Evolutionary conservation across 2,888 invertebrate genomes (phyloP).

Genomic region (Deilephila porcellus): DNA sequence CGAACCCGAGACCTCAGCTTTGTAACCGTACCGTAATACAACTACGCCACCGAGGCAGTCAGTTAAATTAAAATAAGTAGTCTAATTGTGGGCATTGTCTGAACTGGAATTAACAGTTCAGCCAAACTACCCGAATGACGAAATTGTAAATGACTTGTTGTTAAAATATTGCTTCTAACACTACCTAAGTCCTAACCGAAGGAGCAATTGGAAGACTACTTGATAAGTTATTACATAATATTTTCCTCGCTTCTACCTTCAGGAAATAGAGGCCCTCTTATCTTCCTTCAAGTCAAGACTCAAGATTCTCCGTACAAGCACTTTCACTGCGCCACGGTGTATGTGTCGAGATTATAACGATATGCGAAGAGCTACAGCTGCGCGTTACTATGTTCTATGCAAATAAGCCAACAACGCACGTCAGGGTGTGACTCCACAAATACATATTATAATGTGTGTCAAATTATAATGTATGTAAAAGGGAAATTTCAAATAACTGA

Average conservation of each 20-base stretch:
- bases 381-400: not conserved
- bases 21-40: too few relatives aligned
- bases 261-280: not conserved
- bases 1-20: too few relatives aligned
- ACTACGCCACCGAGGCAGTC: too few relatives aligned
- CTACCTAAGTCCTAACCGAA: too few relatives aligned
- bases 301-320: not conserved
- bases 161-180: too few relatives aligned
- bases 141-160: too few relatives aligned
- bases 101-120: too few relatives aligned
- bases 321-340: not conserved
- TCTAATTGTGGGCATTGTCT: too few relatives aligned
- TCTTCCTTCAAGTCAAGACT: not conserved
- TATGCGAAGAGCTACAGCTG: not conserved
- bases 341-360: not conserved
- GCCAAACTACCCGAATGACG: too few relatives aligned
- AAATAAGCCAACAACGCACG: constrained; percentile 4
- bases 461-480: too few relatives aligned
- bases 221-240: not conserved
- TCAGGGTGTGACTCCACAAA: not conserved
- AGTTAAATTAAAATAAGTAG: too few relatives aligned
- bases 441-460: not conserved
- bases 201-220: too few relatives aligned
- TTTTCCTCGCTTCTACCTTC: not conserved
- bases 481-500: not conserved